phyloP scores from a whole-genome alignment of 2,888 invertebrate species.

The Athripsodes cinereus region DNA sequence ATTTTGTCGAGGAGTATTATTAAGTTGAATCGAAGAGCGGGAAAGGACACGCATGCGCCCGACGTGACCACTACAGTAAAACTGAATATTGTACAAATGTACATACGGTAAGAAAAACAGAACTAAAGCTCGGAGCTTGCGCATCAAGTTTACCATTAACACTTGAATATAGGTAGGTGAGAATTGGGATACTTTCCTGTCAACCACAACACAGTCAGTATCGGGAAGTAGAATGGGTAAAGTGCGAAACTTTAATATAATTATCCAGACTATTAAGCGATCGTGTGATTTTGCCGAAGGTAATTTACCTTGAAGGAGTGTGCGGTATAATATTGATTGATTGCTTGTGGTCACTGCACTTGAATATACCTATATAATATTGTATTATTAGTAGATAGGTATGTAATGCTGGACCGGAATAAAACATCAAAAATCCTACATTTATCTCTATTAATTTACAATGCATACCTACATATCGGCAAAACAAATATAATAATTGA shows the following conservation, averaged over 20 bases:
- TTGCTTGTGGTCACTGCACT: background rate
- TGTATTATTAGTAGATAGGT: no score
- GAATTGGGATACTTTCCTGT: background rate
- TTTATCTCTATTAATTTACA: no score
- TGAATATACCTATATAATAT: no score
- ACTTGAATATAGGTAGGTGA: background rate
- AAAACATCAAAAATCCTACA: no score
- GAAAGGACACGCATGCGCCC: conserved; percentile 21
- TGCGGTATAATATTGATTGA: background rate
- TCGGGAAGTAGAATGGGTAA: background rate
- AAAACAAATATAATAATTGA: no score
- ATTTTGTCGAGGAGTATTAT: conserved; percentile 14
- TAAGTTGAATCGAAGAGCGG: conserved; percentile 12
- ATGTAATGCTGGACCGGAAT: no score
- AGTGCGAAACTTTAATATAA: background rate
- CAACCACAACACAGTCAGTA: background rate
- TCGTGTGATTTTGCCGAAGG: no score
- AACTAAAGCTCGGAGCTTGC: conserved; percentile 8
- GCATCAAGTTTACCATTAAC: conserved; percentile 11
- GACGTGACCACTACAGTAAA: conserved; percentile 17
- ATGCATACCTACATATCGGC: no score
- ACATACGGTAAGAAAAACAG: background rate
- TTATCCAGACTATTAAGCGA: background rate
- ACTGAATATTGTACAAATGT: conserved; percentile 11
- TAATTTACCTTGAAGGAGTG: no score